Evolutionary conservation across 2,888 invertebrate genomes (phyloP).

Genomic region (Drosophila atripex): DNA sequence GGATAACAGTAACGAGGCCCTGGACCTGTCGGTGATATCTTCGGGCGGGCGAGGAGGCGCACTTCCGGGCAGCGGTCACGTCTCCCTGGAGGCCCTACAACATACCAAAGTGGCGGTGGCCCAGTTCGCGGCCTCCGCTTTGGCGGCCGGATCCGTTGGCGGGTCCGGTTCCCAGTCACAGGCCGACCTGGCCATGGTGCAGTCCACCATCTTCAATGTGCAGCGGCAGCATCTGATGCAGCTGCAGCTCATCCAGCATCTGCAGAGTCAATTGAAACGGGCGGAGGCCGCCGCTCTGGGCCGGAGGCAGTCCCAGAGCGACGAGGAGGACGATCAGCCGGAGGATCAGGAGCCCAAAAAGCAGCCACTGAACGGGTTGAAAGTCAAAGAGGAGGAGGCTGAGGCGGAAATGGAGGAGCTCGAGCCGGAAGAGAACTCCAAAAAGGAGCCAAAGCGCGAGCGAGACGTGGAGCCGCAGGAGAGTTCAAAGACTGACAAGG

Average conservation of each 20-base stretch:
- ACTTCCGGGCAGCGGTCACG: slow-evolving; percentile 86
- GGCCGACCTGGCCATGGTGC: slow-evolving; percentile 93
- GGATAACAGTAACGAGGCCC: slow-evolving; percentile 78
- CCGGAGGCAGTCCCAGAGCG: slow-evolving; percentile 30
- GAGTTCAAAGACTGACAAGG: slow-evolving; percentile 79
- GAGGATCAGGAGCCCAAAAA: slow-evolving; percentile 24
- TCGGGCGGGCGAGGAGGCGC: slow-evolving; percentile 2
- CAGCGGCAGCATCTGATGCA: slow-evolving; percentile 98
- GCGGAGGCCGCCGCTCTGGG: slow-evolving; percentile 62
- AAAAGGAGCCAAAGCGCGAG: slow-evolving; percentile 22
- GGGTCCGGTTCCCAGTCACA: slow-evolving; percentile 32
- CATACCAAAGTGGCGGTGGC: slow-evolving; percentile 92
- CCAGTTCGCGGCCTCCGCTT: slow-evolving; percentile 95
- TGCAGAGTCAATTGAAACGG: slow-evolving; percentile 92
- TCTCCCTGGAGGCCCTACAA: slow-evolving; percentile 95
- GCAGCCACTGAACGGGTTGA: slow-evolving; percentile 7
- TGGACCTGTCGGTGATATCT: slow-evolving; percentile 81
- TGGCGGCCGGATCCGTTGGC: slow-evolving; percentile 84
- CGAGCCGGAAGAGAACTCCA: neutral
- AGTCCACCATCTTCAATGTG: slow-evolving; percentile 95
- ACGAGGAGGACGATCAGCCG: slow-evolving; percentile 28
- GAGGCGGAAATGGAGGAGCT: slow-evolving; percentile 21
- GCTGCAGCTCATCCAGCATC: slow-evolving; percentile 95
- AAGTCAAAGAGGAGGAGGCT: slow-evolving; percentile 17
- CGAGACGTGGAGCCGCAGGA: slow-evolving; percentile 40